phyloP scores from a whole-genome alignment of 2,888 invertebrate genomes.

The Chrysotoxum bicinctum region DNA sequence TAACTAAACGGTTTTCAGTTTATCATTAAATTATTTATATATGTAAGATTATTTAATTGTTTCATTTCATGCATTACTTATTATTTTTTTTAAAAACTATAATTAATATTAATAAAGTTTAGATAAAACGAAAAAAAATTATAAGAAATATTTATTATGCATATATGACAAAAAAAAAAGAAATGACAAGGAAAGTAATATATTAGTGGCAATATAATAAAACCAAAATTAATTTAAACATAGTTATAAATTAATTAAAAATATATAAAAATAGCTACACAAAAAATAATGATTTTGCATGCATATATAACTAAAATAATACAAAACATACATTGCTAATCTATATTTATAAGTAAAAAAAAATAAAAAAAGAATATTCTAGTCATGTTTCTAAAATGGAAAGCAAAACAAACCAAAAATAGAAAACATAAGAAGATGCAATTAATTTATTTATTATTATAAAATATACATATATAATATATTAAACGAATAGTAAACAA shows the following conservation, averaged over 20 bases:
- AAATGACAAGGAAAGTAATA: slow-evolving; percentile 34
- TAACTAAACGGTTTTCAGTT: not conserved
- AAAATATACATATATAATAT: slow-evolving; percentile 10
- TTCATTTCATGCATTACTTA: not conserved
- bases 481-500: not conserved
- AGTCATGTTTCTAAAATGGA: slow-evolving; percentile 44
- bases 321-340: slow-evolving; percentile 27
- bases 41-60: not conserved
- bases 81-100: not conserved
- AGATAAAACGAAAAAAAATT: slow-evolving; percentile 8
- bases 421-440: slow-evolving; percentile 7
- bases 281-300: slow-evolving; percentile 11
- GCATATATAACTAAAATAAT: slow-evolving; percentile 16
- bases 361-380: slow-evolving; percentile 22
- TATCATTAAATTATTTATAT: not conserved
- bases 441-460: slow-evolving; percentile 31
- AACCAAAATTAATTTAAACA: slow-evolving; percentile 25
- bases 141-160: slow-evolving; percentile 28
- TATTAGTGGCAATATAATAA: slow-evolving; percentile 61
- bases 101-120: not conserved
- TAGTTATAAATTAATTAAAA: slow-evolving; percentile 45
- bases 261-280: slow-evolving; percentile 33
- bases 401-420: slow-evolving; percentile 28
- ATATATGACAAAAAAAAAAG: slow-evolving; percentile 18
- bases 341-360: slow-evolving; percentile 21